Percentiles rank a stretch among this genome's conserved stretches.
Conservation (phyloP, 2,888 invertebrate species). For the Lasiommata megera region DNA sequence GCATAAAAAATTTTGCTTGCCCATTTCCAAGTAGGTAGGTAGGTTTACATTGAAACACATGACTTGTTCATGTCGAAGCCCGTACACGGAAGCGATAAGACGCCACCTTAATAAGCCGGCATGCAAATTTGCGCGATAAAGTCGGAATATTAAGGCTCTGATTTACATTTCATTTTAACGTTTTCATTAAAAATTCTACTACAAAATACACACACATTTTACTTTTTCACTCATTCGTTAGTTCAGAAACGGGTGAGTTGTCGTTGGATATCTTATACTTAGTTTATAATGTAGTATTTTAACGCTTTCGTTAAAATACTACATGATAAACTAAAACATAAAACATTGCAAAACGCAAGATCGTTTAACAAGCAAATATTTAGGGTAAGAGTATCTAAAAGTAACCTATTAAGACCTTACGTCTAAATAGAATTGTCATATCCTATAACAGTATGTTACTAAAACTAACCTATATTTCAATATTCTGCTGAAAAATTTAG, state of each 20-base stretch:
- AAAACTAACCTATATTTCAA: too few species aligned
- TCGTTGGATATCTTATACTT: too few species aligned
- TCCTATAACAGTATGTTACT: too few species aligned
- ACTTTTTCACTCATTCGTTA: conserved; percentile 13
- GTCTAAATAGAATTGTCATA: too few species aligned
- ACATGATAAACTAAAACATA: too few species aligned
- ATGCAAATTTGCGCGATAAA: conserved; percentile 34
- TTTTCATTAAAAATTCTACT: conserved; percentile 33
- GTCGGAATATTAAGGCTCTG: conserved; percentile 28
- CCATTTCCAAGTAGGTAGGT: neutral
- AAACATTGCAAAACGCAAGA: too few species aligned
- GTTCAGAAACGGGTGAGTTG: neutral
- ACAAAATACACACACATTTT: conserved; percentile 17
- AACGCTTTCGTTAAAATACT: too few species aligned
- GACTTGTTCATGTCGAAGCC: conserved; percentile 23
- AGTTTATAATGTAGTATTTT: too few species aligned
- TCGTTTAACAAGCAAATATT: too few species aligned
- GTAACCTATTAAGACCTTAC: too few species aligned
- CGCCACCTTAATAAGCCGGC: conserved; percentile 31
- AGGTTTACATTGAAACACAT: conserved; percentile 1
- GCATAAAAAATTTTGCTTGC: neutral
- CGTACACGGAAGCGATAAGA: conserved; percentile 28
- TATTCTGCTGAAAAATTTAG: too few species aligned
- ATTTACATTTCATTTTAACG: conserved; percentile 35
- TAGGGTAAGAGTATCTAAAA: too few species aligned